Evolutionary conservation across 2,888 invertebrate genomes (phyloP).

Genomic region (Electrophaes corylata): DNA sequence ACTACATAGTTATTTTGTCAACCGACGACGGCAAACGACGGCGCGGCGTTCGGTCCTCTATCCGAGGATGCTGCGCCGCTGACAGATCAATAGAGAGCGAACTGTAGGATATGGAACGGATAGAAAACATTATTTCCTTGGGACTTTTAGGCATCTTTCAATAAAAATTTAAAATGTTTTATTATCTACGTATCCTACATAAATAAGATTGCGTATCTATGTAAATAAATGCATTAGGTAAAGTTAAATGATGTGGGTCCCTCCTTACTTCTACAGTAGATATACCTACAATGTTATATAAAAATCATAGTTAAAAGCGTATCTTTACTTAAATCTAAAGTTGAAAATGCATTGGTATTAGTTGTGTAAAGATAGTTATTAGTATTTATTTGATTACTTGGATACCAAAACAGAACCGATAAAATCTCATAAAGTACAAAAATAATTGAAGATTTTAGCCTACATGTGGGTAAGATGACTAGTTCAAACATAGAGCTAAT

Average conservation of each 20-base stretch:
- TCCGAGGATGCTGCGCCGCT: conserved; percentile 61
- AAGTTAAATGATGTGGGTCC: no score
- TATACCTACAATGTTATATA: no score
- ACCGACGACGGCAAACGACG: neutral
- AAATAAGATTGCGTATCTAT: no score
- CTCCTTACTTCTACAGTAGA: no score
- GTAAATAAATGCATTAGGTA: no score
- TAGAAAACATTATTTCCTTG: conserved; percentile 12
- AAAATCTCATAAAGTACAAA: neutral
- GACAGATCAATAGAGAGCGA: conserved; percentile 68
- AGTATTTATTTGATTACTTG: no score
- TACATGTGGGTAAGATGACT: neutral
- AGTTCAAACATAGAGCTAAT: neutral
- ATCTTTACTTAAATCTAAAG: no score
- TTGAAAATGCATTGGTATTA: no score
- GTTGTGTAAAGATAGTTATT: no score
- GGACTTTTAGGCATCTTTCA: neutral
- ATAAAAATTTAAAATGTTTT: neutral
- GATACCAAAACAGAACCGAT: neutral
- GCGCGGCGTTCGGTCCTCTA: conserved; percentile 15
- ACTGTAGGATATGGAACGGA: conserved; percentile 51
- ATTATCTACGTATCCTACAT: no score
- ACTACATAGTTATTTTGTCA: neutral
- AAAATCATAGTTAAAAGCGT: no score
- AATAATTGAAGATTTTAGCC: neutral